phyloP scores from a whole-genome alignment of 2,797 vertebrate genomes.

The Chrosomus eos region DNA sequence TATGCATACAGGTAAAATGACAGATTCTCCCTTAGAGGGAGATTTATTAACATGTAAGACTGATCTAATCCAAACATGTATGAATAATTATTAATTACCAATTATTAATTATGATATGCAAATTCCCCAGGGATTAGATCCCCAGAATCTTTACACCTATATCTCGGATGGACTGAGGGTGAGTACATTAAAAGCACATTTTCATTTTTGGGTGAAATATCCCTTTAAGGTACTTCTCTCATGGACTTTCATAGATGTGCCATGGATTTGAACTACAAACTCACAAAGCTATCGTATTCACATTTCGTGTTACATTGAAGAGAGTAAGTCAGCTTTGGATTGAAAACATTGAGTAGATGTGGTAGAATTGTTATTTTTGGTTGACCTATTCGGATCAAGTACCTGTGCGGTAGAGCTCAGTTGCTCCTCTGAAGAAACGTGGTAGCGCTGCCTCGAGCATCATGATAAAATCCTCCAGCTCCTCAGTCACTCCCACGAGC shows the following conservation, averaged over 20 bases:
- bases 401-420: conserved; percentile 98
- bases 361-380: background rate
- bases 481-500: conserved; percentile 97
- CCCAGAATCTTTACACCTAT: too few species aligned
- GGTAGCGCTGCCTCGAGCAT: conserved; percentile 95
- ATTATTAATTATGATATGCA: too few species aligned
- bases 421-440: conserved; percentile 97
- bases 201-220: too few species aligned
- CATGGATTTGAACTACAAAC: background rate
- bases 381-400: conserved; percentile 25
- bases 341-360: background rate
- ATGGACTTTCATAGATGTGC: background rate
- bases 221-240: background rate
- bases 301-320: background rate
- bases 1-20: too few species aligned
- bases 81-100: too few species aligned
- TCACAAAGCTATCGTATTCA: background rate
- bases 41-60: too few species aligned
- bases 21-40: too few species aligned
- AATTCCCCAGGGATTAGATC: too few species aligned
- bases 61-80: too few species aligned
- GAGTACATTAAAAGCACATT: too few species aligned
- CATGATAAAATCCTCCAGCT: conserved; percentile 99
- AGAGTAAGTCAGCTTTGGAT: background rate
- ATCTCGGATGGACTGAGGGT: too few species aligned